Percentiles rank a stretch among this genome's conserved stretches.
Evolutionary conservation across 2,888 invertebrate genomes (phyloP).

Genomic region (Ptilodon capucinus): DNA sequence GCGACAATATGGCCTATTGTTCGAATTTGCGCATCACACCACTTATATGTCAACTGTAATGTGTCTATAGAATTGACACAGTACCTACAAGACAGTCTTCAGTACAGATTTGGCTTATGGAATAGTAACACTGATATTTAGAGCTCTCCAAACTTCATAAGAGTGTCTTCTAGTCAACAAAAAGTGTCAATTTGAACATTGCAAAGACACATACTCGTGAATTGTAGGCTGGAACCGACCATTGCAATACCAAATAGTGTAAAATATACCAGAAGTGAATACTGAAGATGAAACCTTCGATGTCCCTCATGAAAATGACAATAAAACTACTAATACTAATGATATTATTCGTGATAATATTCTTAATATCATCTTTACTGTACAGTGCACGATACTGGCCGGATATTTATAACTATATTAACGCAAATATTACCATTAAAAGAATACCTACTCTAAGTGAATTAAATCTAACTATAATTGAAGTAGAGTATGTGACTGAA

Average conservation of each 20-base stretch:
- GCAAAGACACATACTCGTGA: too few relatives aligned
- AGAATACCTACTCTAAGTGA: slow-evolving; percentile 67
- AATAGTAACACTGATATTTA: not conserved
- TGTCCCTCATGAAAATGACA: slow-evolving; percentile 50
- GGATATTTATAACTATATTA: slow-evolving; percentile 66
- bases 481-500: slow-evolving; percentile 51
- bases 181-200: too few relatives aligned
- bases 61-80: slow-evolving; percentile 31
- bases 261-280: too few relatives aligned
- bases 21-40: slow-evolving; percentile 20
- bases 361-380: slow-evolving; percentile 55
- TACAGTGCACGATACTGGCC: slow-evolving; percentile 71
- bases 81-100: not conserved
- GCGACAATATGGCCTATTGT: slow-evolving; percentile 26
- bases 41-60: slow-evolving; percentile 27
- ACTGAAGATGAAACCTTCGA: slow-evolving; percentile 53
- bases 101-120: not conserved
- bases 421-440: slow-evolving; percentile 70
- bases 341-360: slow-evolving; percentile 60
- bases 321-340: slow-evolving; percentile 55
- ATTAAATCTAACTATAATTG: slow-evolving; percentile 49
- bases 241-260: too few relatives aligned
- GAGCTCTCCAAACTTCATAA: not conserved
- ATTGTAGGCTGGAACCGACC: too few relatives aligned
- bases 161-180: not conserved